Evolutionary conservation across 2,888 invertebrate genomes (phyloP).

Genomic region (Brachyopa scutellaris): DNA sequence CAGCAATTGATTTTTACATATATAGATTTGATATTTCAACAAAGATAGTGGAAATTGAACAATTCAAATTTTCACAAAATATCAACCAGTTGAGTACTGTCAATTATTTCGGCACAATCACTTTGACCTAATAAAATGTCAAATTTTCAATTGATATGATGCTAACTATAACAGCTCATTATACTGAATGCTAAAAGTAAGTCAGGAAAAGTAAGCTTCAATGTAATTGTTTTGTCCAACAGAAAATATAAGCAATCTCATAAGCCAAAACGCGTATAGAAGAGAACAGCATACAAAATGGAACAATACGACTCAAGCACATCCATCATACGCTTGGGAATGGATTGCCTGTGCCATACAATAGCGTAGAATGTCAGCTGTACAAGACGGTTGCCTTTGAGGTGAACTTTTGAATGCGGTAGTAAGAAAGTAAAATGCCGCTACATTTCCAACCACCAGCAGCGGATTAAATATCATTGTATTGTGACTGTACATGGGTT

Average conservation of each 20-base stretch:
- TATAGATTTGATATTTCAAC: no score
- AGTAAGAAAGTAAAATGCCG: constrained; percentile 23
- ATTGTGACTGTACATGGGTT: constrained; percentile 42
- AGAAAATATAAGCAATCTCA: neutral
- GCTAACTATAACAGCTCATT: no score
- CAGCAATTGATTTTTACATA: no score
- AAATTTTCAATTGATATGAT: no score
- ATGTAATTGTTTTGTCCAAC: neutral
- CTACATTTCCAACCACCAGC: constrained; percentile 6
- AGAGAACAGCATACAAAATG: neutral
- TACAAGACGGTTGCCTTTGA: constrained; percentile 14
- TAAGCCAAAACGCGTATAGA: no score
- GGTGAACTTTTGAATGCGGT: constrained; percentile 16
- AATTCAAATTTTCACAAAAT: no score
- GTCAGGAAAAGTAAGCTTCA: neutral
- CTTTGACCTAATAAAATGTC: no score
- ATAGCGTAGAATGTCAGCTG: constrained; percentile 1
- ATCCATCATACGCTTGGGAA: neutral
- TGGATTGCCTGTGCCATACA: neutral
- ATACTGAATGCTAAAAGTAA: neutral
- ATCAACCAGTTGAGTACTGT: no score
- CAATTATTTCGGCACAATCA: no score
- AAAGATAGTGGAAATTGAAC: no score
- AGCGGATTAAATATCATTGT: constrained; percentile 52
- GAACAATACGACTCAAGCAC: constrained; percentile 13